Evolutionary conservation across 2,113 vertebrate species (phyloP).

Genomic region (Pachyramphus minor): DNA sequence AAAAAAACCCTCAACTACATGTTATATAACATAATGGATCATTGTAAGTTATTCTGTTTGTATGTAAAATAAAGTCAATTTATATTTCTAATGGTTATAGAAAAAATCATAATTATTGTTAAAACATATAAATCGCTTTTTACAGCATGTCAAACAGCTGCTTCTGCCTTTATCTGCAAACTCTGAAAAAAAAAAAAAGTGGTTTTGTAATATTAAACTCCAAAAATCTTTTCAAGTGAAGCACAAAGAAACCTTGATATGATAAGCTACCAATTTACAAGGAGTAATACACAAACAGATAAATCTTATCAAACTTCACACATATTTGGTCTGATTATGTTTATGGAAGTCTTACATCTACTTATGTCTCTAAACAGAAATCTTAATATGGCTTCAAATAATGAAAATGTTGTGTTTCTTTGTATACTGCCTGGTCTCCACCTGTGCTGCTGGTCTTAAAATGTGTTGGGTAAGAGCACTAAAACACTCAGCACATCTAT

Average conservation of each 20-base stretch:
- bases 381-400: neutral
- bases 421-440: constrained; percentile 33
- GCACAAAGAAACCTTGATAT: neutral
- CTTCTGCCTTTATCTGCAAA: neutral
- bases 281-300: neutral
- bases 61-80: neutral
- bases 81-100: neutral
- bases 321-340: neutral
- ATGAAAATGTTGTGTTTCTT: constrained; percentile 13
- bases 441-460: constrained; percentile 56
- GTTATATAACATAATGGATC: neutral
- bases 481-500: constrained; percentile 58
- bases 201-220: neutral
- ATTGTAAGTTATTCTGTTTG: neutral
- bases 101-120: neutral
- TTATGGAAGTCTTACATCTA: constrained; percentile 8
- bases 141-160: neutral
- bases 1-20: neutral
- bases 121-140: neutral
- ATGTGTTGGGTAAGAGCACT: constrained; percentile 32
- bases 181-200: neutral
- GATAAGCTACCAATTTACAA: neutral
- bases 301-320: neutral
- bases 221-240: neutral
- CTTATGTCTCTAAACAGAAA: neutral